Conservation (phyloP, 92 coral and sea anemone species). For the Zoanthus sociatus region DNA sequence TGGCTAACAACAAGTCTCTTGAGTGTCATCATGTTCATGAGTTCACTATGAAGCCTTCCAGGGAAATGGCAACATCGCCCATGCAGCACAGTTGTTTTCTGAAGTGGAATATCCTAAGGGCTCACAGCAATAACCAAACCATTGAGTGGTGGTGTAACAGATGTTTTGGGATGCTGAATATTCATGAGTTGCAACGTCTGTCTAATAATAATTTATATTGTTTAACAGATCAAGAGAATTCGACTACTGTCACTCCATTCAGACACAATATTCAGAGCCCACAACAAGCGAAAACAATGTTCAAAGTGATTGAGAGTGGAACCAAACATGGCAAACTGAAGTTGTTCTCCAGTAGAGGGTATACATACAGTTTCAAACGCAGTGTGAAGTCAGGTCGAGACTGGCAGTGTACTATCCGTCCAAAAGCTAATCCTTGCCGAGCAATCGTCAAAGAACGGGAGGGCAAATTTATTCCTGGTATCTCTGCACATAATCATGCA, state of each 20-base stretch:
- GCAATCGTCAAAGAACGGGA: background rate
- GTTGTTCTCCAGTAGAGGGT: conserved; percentile 15
- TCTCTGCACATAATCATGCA: background rate
- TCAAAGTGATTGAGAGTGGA: background rate
- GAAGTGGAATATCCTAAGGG: conserved; percentile 8
- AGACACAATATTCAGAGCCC: too few species aligned
- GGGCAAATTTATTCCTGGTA: background rate
- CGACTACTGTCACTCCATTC: too few species aligned
- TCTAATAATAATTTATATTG: too few species aligned
- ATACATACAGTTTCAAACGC: background rate
- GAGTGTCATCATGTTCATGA: too few species aligned
- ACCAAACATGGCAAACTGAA: conserved; percentile 8
- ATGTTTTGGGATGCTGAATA: background rate
- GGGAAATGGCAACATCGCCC: background rate
- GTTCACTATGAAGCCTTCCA: too few species aligned
- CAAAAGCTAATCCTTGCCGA: background rate
- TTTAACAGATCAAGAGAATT: too few species aligned
- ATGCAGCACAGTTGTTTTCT: conserved; percentile 9
- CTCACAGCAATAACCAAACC: conserved; percentile 1
- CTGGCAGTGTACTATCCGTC: conserved; percentile 45
- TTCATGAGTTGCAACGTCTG: too few species aligned
- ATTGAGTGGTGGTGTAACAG: conserved; percentile 25
- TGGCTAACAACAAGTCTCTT: too few species aligned
- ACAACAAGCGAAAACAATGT: too few species aligned
- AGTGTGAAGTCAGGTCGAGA: background rate